A percentile compares a stretch with the other conserved stretches of the same genome.
phyloP scores from a whole-genome alignment of 2,797 vertebrate genomes.

The Silurus aristotelis region DNA sequence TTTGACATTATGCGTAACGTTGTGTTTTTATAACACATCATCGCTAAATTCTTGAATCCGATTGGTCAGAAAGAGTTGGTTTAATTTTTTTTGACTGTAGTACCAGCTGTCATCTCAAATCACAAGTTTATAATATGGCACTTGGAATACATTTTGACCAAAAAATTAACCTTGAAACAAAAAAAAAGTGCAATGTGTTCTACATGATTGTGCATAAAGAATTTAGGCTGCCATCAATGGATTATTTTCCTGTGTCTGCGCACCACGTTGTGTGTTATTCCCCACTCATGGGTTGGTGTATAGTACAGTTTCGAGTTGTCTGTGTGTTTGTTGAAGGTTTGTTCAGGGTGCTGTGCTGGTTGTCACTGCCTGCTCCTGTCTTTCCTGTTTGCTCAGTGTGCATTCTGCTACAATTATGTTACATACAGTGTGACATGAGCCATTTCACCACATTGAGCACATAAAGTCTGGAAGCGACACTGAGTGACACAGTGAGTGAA shows the following conservation, averaged over 20 bases:
- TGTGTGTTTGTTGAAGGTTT: background rate
- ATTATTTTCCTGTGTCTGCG: background rate
- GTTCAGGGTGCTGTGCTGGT: too few relatives aligned
- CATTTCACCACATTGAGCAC: background rate
- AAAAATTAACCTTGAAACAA: background rate
- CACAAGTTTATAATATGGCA: too few relatives aligned
- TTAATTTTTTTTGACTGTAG: background rate
- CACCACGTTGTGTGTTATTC: background rate
- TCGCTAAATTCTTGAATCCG: background rate
- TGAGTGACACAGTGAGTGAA: background rate
- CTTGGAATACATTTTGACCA: background rate
- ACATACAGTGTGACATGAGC: background rate
- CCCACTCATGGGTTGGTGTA: background rate
- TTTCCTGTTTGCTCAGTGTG: conserved; percentile 3
- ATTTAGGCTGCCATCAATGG: too few relatives aligned
- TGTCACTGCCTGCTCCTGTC: conserved; percentile 4
- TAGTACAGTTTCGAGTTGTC: background rate
- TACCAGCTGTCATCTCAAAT: background rate
- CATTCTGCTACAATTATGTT: background rate
- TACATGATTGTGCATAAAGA: background rate
- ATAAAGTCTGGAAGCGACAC: background rate
- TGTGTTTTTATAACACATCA: background rate
- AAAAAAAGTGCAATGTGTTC: background rate
- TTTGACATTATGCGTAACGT: background rate
- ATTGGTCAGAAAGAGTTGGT: background rate